Conservation (phyloP, 2,888 invertebrate species). For the Sesia bembeciformis region DNA sequence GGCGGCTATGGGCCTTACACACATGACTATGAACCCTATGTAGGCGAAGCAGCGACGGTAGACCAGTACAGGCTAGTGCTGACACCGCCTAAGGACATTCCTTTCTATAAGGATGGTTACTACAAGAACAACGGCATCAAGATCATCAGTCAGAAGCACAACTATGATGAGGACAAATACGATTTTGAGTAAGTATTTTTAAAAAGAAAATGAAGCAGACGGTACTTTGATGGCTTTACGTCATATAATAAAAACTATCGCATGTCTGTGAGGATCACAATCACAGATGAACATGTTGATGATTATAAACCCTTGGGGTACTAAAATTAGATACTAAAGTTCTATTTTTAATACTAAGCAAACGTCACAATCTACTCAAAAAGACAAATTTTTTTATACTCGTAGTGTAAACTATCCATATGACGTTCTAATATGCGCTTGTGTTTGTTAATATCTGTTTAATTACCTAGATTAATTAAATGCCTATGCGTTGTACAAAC, state of each 20-base stretch:
- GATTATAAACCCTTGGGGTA: too few species aligned
- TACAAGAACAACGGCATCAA: constrained; percentile 70
- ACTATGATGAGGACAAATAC: constrained; percentile 66
- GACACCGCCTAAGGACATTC: constrained; percentile 43
- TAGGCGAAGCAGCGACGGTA: constrained; percentile 58
- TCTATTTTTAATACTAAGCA: too few species aligned
- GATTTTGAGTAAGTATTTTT: constrained; percentile 61
- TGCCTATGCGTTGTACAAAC: too few species aligned
- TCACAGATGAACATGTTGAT: too few species aligned
- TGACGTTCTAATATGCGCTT: too few species aligned
- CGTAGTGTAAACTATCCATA: too few species aligned
- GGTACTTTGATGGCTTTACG: background rate
- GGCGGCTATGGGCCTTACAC: constrained; percentile 60
- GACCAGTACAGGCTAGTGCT: constrained; percentile 48
- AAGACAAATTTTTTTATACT: too few species aligned
- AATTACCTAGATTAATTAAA: too few species aligned
- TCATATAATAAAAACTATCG: background rate
- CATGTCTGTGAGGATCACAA: background rate
- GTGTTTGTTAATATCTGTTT: too few species aligned
- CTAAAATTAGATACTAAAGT: background rate
- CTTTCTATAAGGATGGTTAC: constrained; percentile 65
- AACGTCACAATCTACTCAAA: too few species aligned
- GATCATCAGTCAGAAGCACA: constrained; percentile 63
- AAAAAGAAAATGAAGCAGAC: background rate
- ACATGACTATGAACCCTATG: constrained; percentile 63